Percentiles rank a stretch among this genome's conserved stretches.
Evolutionary conservation across 2,888 invertebrate species (phyloP).

Genomic region (Celastrina argiolus): DNA sequence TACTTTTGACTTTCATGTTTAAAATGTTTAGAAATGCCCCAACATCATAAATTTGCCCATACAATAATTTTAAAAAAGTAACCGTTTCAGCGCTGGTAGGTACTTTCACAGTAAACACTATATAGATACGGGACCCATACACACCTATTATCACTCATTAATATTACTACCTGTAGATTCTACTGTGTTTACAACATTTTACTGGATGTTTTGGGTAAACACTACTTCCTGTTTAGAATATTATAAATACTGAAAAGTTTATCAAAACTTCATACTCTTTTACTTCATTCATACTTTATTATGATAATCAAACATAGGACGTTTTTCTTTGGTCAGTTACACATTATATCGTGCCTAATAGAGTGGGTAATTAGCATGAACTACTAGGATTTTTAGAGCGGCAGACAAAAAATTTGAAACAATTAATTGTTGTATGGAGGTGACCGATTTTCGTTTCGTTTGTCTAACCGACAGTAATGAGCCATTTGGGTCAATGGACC

Average conservation of each 20-base stretch:
- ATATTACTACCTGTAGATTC: not conserved
- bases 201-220: not conserved
- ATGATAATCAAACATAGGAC: not conserved
- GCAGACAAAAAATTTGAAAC: conserved; percentile 34
- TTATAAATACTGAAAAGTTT: not conserved
- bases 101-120: no score
- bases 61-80: no score
- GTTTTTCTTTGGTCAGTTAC: not conserved
- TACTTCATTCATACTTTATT: not conserved
- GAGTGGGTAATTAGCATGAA: conserved; percentile 25
- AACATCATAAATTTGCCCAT: no score
- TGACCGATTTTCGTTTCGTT: conserved; percentile 69
- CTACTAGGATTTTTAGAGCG: conserved; percentile 25
- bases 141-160: no score
- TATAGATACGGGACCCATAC: no score
- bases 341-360: conserved; percentile 21
- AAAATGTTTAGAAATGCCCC: no score
- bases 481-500: conserved; percentile 76
- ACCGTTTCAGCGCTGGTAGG: no score
- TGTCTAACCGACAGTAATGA: conserved; percentile 63
- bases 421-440: conserved; percentile 41
- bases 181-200: not conserved
- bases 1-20: no score
- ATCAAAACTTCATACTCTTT: no score
- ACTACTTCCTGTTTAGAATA: no score